Percentiles rank a stretch among this genome's conserved stretches.
These are phyloP conservation scores for Poicephalus gulielmi DNA, from an alignment of 2,113 vertebrate genomes.

Conservation along the genomic window DNA sequence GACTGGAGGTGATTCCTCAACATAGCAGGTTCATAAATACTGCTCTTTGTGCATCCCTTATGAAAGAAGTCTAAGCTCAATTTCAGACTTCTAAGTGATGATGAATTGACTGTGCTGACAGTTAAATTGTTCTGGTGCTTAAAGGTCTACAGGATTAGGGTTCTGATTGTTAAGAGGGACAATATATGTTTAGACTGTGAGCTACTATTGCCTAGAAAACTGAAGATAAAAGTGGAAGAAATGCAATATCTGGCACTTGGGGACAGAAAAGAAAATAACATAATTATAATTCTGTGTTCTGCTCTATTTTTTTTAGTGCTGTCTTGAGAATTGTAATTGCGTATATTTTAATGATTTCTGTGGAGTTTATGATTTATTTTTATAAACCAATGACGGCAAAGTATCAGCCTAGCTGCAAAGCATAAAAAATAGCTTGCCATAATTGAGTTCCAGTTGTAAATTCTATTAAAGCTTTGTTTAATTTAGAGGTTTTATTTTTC, in stretches of 20 bases:
- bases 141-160: background rate
- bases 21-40: background rate
- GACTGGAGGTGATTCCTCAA: background rate
- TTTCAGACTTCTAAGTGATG: background rate
- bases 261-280: background rate
- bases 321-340: background rate
- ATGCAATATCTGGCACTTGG: background rate
- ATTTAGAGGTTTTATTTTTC: background rate
- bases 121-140: no score
- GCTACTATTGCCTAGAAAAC: background rate
- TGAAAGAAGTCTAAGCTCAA: background rate
- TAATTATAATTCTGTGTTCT: background rate
- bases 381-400: background rate
- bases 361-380: background rate
- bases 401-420: background rate
- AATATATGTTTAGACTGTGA: background rate
- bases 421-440: background rate
- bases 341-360: background rate
- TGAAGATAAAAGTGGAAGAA: background rate
- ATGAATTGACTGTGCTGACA: background rate
- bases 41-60: no score
- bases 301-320: background rate
- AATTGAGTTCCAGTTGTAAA: slow-evolving; percentile 31
- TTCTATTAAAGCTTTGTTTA: background rate
- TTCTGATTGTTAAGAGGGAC: no score